Evolutionary conservation across 1,140 invertebrate genomes (phyloP).

Genomic region (Drosophila paulistorum): DNA sequence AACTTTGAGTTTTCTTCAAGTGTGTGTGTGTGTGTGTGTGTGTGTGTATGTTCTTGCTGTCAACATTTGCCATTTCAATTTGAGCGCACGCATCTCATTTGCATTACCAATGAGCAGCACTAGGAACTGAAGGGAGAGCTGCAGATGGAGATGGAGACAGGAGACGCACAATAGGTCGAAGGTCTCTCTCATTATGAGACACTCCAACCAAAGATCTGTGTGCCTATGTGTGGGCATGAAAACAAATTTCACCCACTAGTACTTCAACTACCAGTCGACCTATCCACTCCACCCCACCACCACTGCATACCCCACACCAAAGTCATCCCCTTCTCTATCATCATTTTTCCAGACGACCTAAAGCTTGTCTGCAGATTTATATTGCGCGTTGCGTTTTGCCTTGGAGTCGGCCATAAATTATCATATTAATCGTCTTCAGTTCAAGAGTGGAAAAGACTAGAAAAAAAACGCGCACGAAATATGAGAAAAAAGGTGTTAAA

Average conservation of each 20-base stretch:
- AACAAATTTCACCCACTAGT: conserved; percentile 12
- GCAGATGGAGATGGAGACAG: neutral
- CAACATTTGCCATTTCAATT: conserved; percentile 66
- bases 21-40: neutral
- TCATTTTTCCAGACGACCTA: conserved; percentile 26
- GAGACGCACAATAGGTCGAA: conserved; percentile 5
- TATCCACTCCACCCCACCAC: neutral
- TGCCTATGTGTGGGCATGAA: conserved; percentile 24
- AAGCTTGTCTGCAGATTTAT: conserved; percentile 45
- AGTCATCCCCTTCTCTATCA: neutral
- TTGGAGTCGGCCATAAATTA: conserved; percentile 44
- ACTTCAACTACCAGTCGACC: neutral
- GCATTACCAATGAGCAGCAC: conserved; percentile 48
- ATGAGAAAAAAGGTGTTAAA: conserved; percentile 16
- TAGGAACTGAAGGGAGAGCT: neutral
- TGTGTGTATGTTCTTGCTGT: conserved; percentile 36
- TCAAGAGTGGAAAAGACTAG: neutral
- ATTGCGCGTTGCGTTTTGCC: conserved; percentile 34
- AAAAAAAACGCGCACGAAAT: conserved; percentile 24
- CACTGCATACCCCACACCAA: neutral
- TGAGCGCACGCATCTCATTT: conserved; percentile 63
- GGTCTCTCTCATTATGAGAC: conserved; percentile 52
- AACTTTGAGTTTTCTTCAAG: conserved; percentile 53
- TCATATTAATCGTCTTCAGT: conserved; percentile 45
- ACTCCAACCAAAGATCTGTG: conserved; percentile 15